Conservation (phyloP, 2,113 vertebrate genomes). For the Chauna torquata region DNA sequence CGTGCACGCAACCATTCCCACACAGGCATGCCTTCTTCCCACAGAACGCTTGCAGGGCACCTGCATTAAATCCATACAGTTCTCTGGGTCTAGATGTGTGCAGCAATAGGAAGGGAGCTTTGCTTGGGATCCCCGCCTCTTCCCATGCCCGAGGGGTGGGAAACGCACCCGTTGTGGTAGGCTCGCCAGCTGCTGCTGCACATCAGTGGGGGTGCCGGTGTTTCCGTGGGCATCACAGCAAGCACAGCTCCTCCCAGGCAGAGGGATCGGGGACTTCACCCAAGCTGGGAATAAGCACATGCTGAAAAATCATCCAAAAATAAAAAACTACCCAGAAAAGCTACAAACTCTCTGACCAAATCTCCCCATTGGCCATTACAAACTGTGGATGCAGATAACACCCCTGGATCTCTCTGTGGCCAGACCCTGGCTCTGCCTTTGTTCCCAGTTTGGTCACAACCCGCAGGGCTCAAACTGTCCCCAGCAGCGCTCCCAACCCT, state of each 20-base stretch:
- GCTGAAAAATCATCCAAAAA: background rate
- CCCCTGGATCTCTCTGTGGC: background rate
- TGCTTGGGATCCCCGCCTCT: background rate
- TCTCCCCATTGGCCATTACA: background rate
- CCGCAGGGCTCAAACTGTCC: background rate
- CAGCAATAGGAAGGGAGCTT: background rate
- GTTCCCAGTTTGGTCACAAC: background rate
- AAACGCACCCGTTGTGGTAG: background rate
- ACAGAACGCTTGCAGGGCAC: fast-evolving
- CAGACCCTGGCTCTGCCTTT: background rate
- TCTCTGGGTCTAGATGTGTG: fast-evolving
- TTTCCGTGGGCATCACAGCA: background rate
- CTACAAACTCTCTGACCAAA: background rate
- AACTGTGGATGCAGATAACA: background rate
- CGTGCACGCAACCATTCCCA: fast-evolving
- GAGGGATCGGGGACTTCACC: background rate
- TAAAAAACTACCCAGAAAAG: fast-evolving
- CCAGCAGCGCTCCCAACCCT: background rate
- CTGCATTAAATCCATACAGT: background rate
- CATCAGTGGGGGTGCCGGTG: no score
- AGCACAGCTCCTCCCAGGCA: background rate
- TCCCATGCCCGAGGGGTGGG: background rate
- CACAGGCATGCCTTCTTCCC: background rate
- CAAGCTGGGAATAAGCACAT: fast-evolving
- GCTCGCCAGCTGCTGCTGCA: background rate